A percentile compares a stretch with the other conserved stretches of the same genome.
These are phyloP conservation scores for Heliconius cydno DNA, from an alignment of 2,888 invertebrate genomes.

Conservation along the genomic window DNA sequence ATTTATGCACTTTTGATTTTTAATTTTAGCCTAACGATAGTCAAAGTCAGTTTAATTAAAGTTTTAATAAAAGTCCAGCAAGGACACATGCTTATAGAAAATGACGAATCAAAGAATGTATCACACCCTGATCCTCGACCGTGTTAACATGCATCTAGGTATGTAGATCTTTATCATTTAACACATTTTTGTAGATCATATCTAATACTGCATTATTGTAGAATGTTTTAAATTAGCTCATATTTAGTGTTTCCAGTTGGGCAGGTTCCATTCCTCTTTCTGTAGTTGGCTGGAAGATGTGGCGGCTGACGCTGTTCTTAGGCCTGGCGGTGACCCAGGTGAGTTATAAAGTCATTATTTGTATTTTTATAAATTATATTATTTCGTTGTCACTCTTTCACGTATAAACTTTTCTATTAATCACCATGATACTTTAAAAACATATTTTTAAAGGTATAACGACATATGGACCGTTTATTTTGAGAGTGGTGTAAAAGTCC, in stretches of 20 bases:
- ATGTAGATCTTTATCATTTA: constrained; percentile 25
- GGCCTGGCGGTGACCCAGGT: neutral
- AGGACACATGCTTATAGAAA: neutral
- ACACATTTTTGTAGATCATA: constrained; percentile 23
- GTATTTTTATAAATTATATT: neutral
- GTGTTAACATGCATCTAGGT: constrained; percentile 19
- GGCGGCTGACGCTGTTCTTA: neutral
- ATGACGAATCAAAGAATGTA: neutral
- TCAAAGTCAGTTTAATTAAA: too few species aligned
- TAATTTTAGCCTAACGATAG: too few species aligned
- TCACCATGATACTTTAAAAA: too few species aligned
- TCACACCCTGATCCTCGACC: neutral
- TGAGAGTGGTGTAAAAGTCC: too few species aligned
- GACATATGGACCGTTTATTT: too few species aligned
- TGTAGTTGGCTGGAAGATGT: constrained; percentile 2
- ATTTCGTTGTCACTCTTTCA: too few species aligned
- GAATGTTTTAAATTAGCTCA: neutral
- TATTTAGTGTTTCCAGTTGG: neutral
- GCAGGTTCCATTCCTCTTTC: neutral
- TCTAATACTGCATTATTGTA: constrained; percentile 4
- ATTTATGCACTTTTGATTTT: too few species aligned
- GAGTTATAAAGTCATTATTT: neutral
- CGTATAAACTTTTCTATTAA: too few species aligned
- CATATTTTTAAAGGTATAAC: too few species aligned
- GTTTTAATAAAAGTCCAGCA: neutral